These are phyloP conservation scores for Lepidonotus clava DNA, from an alignment of 2,888 invertebrate species.

Conservation along the genomic window DNA sequence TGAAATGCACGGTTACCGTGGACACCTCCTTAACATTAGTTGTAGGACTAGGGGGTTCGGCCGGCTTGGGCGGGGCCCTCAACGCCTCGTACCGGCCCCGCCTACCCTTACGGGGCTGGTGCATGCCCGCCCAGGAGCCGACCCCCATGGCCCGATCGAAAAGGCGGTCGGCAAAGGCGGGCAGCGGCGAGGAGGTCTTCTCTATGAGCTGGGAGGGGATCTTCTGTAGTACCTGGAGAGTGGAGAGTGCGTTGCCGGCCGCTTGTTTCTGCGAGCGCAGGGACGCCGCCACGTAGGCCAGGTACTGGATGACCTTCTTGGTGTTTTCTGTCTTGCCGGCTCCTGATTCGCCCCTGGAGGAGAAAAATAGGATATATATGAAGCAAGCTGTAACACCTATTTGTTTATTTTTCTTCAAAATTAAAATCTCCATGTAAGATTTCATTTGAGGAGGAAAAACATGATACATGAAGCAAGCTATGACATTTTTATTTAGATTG, in stretches of 20 bases:
- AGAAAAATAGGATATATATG: neutral
- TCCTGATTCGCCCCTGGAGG: constrained; percentile 94
- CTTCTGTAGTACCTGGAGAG: constrained; percentile 67
- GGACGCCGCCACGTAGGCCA: constrained; percentile 99
- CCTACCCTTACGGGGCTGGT: neutral
- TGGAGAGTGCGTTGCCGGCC: constrained; percentile 59
- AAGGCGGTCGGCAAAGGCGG: neutral
- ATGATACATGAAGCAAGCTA: no score
- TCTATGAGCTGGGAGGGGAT: constrained; percentile 11
- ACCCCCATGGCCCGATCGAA: constrained; percentile 10
- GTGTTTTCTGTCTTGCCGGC: constrained; percentile 99
- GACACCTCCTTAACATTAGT: neutral
- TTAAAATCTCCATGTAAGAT: no score
- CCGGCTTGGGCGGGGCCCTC: neutral
- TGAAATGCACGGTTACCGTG: neutral
- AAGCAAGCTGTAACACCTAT: no score
- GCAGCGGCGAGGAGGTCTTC: neutral
- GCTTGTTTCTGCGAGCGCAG: constrained; percentile 68
- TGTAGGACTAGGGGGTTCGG: neutral
- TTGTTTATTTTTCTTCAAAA: no score
- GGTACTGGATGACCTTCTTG: constrained; percentile 99
- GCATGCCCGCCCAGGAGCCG: constrained; percentile 24
- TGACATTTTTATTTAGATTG: no score
- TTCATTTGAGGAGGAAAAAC: no score
- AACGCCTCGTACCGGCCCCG: neutral